Evolutionary conservation across 1,140 invertebrate genomes (phyloP), one percentile per base, ranked within the genome.

Genomic region (Elymnias hypermnestra): DNA sequence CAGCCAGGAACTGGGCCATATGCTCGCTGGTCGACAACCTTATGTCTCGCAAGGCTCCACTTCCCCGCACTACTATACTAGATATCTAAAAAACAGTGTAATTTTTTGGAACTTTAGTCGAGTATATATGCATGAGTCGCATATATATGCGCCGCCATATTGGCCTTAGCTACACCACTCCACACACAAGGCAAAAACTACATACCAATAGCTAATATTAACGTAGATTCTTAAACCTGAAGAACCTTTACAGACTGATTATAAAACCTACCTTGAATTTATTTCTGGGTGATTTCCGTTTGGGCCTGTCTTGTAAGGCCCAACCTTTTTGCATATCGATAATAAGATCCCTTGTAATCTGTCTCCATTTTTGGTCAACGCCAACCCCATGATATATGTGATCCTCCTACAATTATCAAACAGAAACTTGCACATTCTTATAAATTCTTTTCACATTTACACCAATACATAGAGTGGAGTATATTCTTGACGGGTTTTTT

Each of bases 311-410:
- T 62, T 89, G 91, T 54, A 90, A 88, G 53, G 82, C 90, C 64
- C 91, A 91, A 50, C 90, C 96, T 87, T 99, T 99, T 71, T 97
- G 93, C 48, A 98, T 88, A 83, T 99, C 98, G 33, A 97, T 92
- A 38, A 94, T 89, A 12, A 99, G 82, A 71, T 99, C 96, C 39
- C 98, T 89, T 0, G 95, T 95, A 2, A 99, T 72, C 56, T 90
- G 89, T 29, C 90, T 90, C 96, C 97, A 98, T 26, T 89, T 89
- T 60, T 89, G 88, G 36, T 78, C 87, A 59, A 75, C 84, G 25
- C 95, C 95, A 41, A 98, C 90, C 2, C 96, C 97, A 77, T 98
- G 94, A 69, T 93, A 97, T 40, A 97, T 91, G 70, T 96, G 91
- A 40, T 91, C 90, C 37, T 91, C 91, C 90, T 91, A 53, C 0